These are phyloP conservation scores for Drosophila cognata DNA, from an alignment of 2,888 invertebrate species.

Conservation along the genomic window DNA sequence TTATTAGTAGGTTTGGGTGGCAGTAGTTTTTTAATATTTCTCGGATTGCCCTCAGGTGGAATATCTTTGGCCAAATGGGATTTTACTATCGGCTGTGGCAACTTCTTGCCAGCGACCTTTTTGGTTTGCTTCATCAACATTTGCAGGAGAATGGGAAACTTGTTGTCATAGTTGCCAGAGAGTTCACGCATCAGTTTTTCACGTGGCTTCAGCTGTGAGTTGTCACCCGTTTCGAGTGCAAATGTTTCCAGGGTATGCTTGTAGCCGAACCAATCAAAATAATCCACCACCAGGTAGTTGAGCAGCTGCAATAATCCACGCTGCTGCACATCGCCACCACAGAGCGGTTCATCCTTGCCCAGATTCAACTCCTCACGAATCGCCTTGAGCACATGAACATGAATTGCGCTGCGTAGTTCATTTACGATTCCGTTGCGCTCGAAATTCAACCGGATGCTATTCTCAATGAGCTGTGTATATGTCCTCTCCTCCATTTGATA, in stretches of 20 bases:
- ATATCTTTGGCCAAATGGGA: background rate
- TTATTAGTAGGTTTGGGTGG: background rate
- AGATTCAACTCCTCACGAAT: constrained; percentile 58
- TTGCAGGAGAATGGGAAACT: constrained; percentile 79
- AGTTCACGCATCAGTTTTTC: constrained; percentile 64
- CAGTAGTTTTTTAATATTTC: background rate
- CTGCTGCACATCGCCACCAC: constrained; percentile 31
- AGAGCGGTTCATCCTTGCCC: constrained; percentile 25
- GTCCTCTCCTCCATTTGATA: constrained; percentile 29
- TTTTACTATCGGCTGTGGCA: background rate
- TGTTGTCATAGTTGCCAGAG: constrained; percentile 56
- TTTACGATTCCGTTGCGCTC: constrained; percentile 71
- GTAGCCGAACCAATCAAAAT: constrained; percentile 82
- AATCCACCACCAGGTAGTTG: constrained; percentile 83
- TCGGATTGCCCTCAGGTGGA: constrained; percentile 12
- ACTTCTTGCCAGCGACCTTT: background rate
- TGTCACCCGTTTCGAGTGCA: constrained; percentile 78
- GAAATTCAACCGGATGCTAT: constrained; percentile 69
- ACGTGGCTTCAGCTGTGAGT: constrained; percentile 49
- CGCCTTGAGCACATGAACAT: constrained; percentile 75
- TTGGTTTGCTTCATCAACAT: constrained; percentile 45
- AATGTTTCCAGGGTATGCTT: constrained; percentile 83
- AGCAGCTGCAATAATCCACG: constrained; percentile 45
- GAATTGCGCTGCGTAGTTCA: constrained; percentile 76
- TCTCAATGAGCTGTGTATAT: constrained; percentile 37